Evolutionary conservation across 2,888 invertebrate genomes (phyloP), one percentile per base, ranked within the genome.

Genomic region (Pristionchus entomophagus): DNA sequence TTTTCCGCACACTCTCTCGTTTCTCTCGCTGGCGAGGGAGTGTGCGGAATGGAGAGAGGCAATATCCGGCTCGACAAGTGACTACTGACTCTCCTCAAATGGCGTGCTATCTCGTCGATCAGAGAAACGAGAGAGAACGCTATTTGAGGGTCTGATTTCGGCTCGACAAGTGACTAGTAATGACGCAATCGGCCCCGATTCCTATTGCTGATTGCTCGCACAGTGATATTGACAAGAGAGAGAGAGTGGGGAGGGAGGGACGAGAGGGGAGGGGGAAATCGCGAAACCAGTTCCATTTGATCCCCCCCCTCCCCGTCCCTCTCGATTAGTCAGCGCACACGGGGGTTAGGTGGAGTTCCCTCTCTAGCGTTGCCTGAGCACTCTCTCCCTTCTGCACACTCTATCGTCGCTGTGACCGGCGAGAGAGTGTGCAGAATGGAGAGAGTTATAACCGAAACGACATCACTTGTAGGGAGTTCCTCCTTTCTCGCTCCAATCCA

Each of bases 281-380:
- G 73, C 41, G 73, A 45, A 73, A 73, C 73, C 41, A 45, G 73
- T 73, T 73, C 73, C 73, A 22, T n/a, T 73, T 56, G 56, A 56
- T 56, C 56, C 59, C 29, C 29, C 26, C 29, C 29, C n/a, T 26
- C 38, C 1, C 1, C 26, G 26, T 22, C 26, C 6, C 38, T 73
- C 41, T n/a, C 73, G 73, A 73, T 73, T 73, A 73, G 41, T 73
- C 73, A 73, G n/a, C 65, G 6, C 65, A 19, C 17, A 29, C 35
- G n/a, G 73, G n/a, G n/a, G n/a, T n/a, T n/a, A n/a, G 73, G 73
- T 73, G 73, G 73, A n/a, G 73, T 73, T 73, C 73, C 38, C 56
- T 22, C 56, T 14, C 19, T 56, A 56, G 56, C 41, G 26, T 26
- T n/a, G 65, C 29, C 35, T 22, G 12, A 26, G 53, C 22, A 29